Base-by-base conservation (phyloP, 2,113 vertebrate genomes). In the Chloebia gouldiae region DNA sequence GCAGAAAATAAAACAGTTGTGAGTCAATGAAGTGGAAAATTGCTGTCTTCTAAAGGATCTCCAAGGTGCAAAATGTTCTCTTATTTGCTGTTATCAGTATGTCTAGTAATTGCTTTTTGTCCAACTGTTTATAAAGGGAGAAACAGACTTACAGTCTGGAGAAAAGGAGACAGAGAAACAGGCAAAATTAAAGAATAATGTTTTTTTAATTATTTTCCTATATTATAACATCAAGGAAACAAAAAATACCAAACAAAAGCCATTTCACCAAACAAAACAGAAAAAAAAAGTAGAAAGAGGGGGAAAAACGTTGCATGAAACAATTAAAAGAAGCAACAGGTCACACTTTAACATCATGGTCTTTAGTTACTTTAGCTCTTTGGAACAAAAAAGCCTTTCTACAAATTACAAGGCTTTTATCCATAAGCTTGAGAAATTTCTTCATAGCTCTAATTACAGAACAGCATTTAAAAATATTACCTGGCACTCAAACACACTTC, bases 21-120 rank as follows among this genome's bases (percentile, higher is more conserved):
- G 75, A 95, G 73, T 79, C 94, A 96, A 86, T 86, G 92, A 97
- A 94, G 93, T 92, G 64, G 93, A 95, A 96, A 97, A 97, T 94
- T 97, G 93, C 84, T 81, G 92, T 85, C 87, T 93, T 91, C 40
- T 69, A 94, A 93, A 59, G 84, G 73, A 96, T 71, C 37, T 95
- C 92, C 30, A 93, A 93, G 83, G 94, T 94, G 69, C 80, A 93
- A 92, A 95, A 95, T 79, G 71, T 88, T 94, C 87, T 77, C 65
- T 75, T 93, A 79, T 78, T 97, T 82, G 84, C 79, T 88, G 51
- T 92, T 97, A 97, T 93, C 94, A 96, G 68, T 92, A 78, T 50
- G 70, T 90, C 64, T 81, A 68, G 72, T 96, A 97, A 96, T 95
- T 95, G 87, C 92, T 92, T 96, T 96, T 92, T 93, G 90, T 75